Percentiles rank a stretch among this genome's conserved stretches.
Evolutionary conservation across 2,888 invertebrate species (phyloP).

Genomic region (Poecilus cupreus): DNA sequence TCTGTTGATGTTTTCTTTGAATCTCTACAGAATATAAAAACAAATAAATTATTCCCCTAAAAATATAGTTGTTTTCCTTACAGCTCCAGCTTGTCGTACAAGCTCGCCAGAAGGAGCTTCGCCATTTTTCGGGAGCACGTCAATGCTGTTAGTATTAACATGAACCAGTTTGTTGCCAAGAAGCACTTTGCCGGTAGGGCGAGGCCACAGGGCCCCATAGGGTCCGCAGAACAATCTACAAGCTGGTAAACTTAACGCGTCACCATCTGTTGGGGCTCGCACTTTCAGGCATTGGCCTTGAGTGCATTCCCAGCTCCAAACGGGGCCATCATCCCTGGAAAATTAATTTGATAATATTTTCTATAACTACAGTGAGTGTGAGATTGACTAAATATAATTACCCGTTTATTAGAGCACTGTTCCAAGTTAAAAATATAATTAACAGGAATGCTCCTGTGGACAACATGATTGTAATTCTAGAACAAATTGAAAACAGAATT

Average conservation of each 20-base stretch:
- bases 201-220: constrained; percentile 79
- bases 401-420: background rate
- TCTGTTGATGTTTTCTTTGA: constrained; percentile 67
- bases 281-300: constrained; percentile 75
- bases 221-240: constrained; percentile 80
- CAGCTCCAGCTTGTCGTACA: constrained; percentile 66
- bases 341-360: background rate
- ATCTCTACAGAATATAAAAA: constrained; percentile 64
- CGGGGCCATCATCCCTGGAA: constrained; percentile 61
- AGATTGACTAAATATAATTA: constrained; percentile 28
- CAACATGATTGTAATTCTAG: constrained; percentile 34
- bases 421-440: constrained; percentile 26
- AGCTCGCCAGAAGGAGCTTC: constrained; percentile 66
- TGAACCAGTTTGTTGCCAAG: constrained; percentile 75
- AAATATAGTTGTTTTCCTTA: constrained; percentile 60
- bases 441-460: background rate
- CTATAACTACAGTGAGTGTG: too few relatives aligned
- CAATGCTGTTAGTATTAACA: constrained; percentile 75
- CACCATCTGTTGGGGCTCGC: constrained; percentile 65
- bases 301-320: constrained; percentile 77
- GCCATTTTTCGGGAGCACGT: constrained; percentile 71
- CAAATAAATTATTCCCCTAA: constrained; percentile 19
- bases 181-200: constrained; percentile 77
- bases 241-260: constrained; percentile 75
- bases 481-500: background rate